These are phyloP conservation scores for Rhinopithecus roxellana DNA, from an alignment of 2,113 vertebrate species.

Conservation along the genomic window DNA sequence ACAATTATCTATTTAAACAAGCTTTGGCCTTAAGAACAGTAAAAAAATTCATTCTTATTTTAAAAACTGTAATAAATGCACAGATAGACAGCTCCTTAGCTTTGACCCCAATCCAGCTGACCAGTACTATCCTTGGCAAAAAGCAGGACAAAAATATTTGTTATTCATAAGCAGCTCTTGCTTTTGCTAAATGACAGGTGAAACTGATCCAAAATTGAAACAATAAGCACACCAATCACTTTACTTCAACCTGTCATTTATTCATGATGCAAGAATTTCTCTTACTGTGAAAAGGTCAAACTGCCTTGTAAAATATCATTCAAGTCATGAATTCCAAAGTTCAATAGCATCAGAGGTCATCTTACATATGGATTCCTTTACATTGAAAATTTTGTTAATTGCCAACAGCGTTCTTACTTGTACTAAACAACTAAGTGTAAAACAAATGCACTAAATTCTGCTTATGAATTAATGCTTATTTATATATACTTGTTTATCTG, in stretches of 20 bases:
- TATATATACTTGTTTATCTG: neutral
- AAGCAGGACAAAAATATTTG: neutral
- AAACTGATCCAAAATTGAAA: neutral
- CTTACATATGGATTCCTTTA: neutral
- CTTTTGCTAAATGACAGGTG: neutral
- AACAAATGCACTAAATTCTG: neutral
- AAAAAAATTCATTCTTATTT: neutral
- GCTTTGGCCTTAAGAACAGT: neutral
- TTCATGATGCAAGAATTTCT: neutral
- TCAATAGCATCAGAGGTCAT: neutral
- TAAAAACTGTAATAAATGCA: neutral
- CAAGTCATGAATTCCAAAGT: neutral
- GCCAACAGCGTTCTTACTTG: neutral
- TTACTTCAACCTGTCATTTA: neutral
- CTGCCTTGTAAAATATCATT: neutral
- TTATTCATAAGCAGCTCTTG: neutral
- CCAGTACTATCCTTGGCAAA: neutral
- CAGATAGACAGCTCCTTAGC: neutral
- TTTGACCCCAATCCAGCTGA: neutral
- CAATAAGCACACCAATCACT: neutral
- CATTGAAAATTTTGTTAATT: neutral
- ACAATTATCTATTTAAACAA: neutral
- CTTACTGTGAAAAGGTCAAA: slow-evolving; percentile 25
- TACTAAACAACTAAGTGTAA: neutral
- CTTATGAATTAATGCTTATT: neutral